Conservation (phyloP, 2,888 invertebrate genomes). For the Trachelus iudaicus region DNA sequence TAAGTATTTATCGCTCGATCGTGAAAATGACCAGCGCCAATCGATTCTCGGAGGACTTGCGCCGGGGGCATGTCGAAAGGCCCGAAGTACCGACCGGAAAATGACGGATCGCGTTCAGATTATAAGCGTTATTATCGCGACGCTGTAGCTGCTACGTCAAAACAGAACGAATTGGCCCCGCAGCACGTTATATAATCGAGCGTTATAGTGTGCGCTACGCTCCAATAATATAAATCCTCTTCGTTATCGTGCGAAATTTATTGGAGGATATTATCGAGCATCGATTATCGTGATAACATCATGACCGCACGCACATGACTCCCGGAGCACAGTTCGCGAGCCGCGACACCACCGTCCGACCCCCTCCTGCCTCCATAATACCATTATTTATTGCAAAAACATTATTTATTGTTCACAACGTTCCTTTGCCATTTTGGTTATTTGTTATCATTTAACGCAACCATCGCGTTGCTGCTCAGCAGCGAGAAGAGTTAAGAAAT, state of each 20-base stretch:
- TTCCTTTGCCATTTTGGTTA: conserved; percentile 32
- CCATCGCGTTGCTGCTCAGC: not conserved
- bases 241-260: conserved; percentile 60
- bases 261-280: conserved; percentile 62
- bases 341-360: conserved; percentile 16
- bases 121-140: conserved; percentile 1
- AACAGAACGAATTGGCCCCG: conserved; percentile 51
- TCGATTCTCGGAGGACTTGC: not conserved
- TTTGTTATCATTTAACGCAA: conserved; percentile 35
- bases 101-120: not conserved
- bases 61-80: not conserved
- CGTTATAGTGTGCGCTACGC: conserved; percentile 41
- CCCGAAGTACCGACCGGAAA: not conserved
- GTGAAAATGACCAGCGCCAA: not conserved
- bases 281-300: conserved; percentile 62
- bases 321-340: conserved; percentile 23
- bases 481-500: not conserved
- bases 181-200: conserved; percentile 46
- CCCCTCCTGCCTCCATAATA: conserved; percentile 35
- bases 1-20: not conserved
- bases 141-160: conserved; percentile 23
- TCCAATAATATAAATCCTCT: conserved; percentile 60
- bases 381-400: conserved; percentile 52
- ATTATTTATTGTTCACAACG: conserved; percentile 44
- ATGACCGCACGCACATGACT: conserved; percentile 49